These are phyloP conservation scores for Enteromius radiatus DNA, from an alignment of 2,797 vertebrate species.

Conservation along the genomic window DNA sequence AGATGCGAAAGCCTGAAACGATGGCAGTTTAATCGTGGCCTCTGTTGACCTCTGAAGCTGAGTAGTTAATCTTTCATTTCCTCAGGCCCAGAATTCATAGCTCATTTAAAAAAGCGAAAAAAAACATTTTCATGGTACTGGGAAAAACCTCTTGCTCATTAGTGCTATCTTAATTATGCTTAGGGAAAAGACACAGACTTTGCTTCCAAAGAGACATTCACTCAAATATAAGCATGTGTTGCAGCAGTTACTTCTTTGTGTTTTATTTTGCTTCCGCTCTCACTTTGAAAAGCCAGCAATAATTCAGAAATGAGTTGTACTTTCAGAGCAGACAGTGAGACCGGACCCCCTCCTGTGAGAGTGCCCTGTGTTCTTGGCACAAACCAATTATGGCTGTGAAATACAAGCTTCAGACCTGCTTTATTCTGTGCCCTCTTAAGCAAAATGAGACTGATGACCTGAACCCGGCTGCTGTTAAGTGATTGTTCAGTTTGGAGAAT, in stretches of 20 bases:
- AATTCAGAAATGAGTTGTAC: conserved; percentile 26
- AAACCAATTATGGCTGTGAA: conserved; percentile 8
- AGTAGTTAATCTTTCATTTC: not conserved
- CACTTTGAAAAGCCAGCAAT: not conserved
- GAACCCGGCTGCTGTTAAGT: conserved; percentile 21
- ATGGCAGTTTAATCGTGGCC: not conserved
- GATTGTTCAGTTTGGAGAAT: conserved; percentile 43
- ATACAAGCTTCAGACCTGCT: conserved; percentile 20
- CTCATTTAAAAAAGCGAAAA: not conserved
- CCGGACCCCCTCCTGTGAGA: conserved; percentile 12
- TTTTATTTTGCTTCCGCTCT: conserved; percentile 1
- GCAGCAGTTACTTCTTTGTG: conserved; percentile 4
- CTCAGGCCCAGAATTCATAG: not conserved
- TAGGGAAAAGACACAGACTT: not conserved
- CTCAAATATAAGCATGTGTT: not conserved
- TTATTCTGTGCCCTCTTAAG: conserved; percentile 35
- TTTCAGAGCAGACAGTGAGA: not conserved
- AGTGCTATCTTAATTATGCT: conserved; percentile 14
- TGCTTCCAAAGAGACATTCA: not conserved
- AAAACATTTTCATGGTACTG: not conserved
- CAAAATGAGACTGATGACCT: conserved; percentile 29
- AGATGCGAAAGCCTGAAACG: not conserved
- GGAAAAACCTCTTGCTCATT: not conserved
- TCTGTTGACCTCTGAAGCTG: not conserved
- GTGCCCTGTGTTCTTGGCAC: not conserved